Evolutionary conservation across 2,113 vertebrate genomes (phyloP).

Genomic region (Entelurus aequoreus): DNA sequence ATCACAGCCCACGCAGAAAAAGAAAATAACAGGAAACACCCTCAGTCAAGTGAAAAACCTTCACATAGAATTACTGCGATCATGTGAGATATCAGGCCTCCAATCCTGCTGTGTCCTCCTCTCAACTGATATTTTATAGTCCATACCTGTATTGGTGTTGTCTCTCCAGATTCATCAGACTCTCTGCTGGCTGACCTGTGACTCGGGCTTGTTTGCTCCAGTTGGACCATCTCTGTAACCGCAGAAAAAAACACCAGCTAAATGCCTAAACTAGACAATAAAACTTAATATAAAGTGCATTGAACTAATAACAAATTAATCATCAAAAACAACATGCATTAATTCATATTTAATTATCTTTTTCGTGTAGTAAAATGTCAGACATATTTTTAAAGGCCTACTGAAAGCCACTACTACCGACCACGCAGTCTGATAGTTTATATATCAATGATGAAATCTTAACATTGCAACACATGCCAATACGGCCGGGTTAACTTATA

Average conservation of each 20-base stretch:
- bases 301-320: background rate
- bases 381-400: background rate
- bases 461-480: no score
- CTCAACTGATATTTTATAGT: background rate
- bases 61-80: background rate
- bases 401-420: no score
- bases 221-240: slow-evolving; percentile 79
- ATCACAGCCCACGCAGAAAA: slow-evolving; percentile 17
- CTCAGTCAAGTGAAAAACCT: background rate
- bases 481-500: no score
- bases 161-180: slow-evolving; percentile 72
- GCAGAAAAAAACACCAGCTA: slow-evolving; percentile 6
- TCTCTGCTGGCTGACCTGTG: slow-evolving; percentile 67
- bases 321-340: background rate
- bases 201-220: slow-evolving; percentile 76
- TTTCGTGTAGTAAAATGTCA: background rate
- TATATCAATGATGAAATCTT: no score
- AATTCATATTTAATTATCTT: background rate
- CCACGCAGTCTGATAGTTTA: no score
- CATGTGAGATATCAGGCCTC: background rate
- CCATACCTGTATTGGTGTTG: slow-evolving; percentile 60
- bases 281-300: background rate
- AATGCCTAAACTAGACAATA: background rate
- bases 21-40: slow-evolving; percentile 14
- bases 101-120: background rate